These are phyloP conservation scores for Litoditis marina DNA, from an alignment of 2,888 invertebrate species.

Conservation along the genomic window DNA sequence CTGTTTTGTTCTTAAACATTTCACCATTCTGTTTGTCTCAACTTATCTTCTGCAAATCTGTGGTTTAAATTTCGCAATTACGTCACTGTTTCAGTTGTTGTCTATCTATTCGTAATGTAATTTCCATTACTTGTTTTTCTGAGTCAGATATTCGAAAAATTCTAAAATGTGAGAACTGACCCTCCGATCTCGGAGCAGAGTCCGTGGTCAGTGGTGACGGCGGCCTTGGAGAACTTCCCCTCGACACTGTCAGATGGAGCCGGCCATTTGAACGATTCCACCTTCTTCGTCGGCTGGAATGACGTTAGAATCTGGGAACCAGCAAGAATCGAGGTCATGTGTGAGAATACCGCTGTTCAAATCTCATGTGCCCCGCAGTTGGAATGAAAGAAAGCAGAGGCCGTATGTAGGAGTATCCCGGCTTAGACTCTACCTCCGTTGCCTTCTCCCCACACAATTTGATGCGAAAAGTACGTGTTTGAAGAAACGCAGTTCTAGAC, in stretches of 20 bases:
- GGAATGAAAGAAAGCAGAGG: not conserved
- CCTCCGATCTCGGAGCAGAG: constrained; percentile 54
- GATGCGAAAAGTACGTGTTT: too few species aligned
- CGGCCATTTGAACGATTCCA: constrained; percentile 45
- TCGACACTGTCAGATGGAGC: constrained; percentile 48
- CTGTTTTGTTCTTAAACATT: not conserved
- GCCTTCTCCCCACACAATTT: too few species aligned
- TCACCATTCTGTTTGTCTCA: not conserved
- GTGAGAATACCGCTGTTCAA: not conserved
- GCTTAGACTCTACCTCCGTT: too few species aligned
- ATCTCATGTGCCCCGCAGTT: not conserved
- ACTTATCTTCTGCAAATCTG: not conserved
- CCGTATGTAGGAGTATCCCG: not conserved
- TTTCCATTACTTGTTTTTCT: too few species aligned
- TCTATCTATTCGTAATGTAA: too few species aligned
- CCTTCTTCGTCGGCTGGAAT: too few species aligned
- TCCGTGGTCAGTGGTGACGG: constrained; percentile 60
- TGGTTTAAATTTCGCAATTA: too few species aligned
- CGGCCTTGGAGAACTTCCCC: constrained; percentile 49
- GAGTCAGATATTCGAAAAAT: too few species aligned
- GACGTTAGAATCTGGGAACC: too few species aligned
- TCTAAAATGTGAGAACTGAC: constrained; percentile 17
- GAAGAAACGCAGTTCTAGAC: too few species aligned
- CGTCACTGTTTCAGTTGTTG: too few species aligned
- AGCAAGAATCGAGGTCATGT: not conserved